These are phyloP conservation scores for Cyclopterus lumpus DNA, from an alignment of 2,797 vertebrate genomes.

Conservation along the genomic window DNA sequence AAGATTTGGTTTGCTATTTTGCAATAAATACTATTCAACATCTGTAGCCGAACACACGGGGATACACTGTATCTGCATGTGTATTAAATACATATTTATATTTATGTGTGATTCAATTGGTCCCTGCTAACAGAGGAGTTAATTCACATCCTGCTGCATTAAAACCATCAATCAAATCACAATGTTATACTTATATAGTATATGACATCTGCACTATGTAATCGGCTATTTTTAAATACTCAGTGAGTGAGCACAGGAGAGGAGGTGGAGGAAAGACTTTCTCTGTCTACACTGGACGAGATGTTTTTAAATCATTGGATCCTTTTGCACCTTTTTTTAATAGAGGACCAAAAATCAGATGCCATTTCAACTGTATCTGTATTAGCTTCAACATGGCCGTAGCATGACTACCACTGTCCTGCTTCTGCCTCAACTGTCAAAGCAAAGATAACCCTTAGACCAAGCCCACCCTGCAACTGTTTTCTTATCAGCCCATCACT, in stretches of 20 bases:
- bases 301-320: neutral
- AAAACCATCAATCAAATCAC: constrained; percentile 3
- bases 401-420: constrained; percentile 5
- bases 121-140: neutral
- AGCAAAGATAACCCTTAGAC: constrained; percentile 59
- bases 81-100: constrained; percentile 3
- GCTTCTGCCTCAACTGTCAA: constrained; percentile 33
- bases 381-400: constrained; percentile 22
- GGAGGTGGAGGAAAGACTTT: neutral
- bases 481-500: constrained; percentile 48
- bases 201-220: neutral
- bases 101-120: constrained; percentile 3
- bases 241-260: neutral
- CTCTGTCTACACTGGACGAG: neutral
- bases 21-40: neutral
- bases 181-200: constrained; percentile 2
- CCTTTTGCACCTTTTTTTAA: neutral
- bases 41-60: neutral
- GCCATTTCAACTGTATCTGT: constrained; percentile 27
- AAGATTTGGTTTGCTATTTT: neutral
- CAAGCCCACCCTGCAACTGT: constrained; percentile 41
- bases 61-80: neutral
- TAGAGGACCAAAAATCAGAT: neutral
- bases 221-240: constrained; percentile 6
- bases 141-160: neutral